A percentile compares a stretch with the other conserved stretches of the same genome.
Evolutionary conservation across 2,888 invertebrate genomes (phyloP).

Genomic region (Melieria crassipennis): DNA sequence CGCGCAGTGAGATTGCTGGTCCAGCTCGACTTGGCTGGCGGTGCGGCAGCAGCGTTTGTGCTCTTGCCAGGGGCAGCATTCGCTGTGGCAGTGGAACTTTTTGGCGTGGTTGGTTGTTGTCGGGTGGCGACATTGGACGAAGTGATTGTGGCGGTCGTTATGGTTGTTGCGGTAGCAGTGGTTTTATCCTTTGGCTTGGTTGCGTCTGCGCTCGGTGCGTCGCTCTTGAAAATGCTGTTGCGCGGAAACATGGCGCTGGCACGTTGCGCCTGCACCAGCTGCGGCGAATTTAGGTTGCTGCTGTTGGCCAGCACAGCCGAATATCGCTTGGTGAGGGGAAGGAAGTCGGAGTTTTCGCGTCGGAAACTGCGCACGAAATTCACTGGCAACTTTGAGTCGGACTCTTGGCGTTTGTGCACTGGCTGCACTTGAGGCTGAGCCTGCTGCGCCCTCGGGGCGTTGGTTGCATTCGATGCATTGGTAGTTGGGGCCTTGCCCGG

Average conservation of each 20-base stretch:
- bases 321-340: slow-evolving; percentile 79
- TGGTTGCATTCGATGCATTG: slow-evolving; percentile 64
- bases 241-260: slow-evolving; percentile 78
- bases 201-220: slow-evolving; percentile 24
- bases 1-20: slow-evolving; percentile 59
- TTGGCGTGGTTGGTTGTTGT: slow-evolving; percentile 22
- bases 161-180: slow-evolving; percentile 8
- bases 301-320: slow-evolving; percentile 72
- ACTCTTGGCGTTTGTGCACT: slow-evolving; percentile 77
- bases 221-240: slow-evolving; percentile 67
- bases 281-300: slow-evolving; percentile 51
- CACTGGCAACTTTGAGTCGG: slow-evolving; percentile 76
- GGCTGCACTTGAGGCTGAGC: slow-evolving; percentile 54
- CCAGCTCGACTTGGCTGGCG: slow-evolving; percentile 58
- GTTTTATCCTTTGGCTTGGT: slow-evolving; percentile 26
- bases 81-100: slow-evolving; percentile 55
- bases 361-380: slow-evolving; percentile 82
- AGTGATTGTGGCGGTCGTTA: slow-evolving; percentile 2
- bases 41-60: slow-evolving; percentile 8
- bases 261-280: slow-evolving; percentile 70
- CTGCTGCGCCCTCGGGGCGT: slow-evolving; percentile 60
- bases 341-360: slow-evolving; percentile 86
- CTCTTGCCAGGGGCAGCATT: slow-evolving; percentile 46
- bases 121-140: slow-evolving; percentile 40
- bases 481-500: slow-evolving; percentile 13